Conservation (phyloP, 2,797 vertebrate species). For the Brachyrhaphis roseni region DNA sequence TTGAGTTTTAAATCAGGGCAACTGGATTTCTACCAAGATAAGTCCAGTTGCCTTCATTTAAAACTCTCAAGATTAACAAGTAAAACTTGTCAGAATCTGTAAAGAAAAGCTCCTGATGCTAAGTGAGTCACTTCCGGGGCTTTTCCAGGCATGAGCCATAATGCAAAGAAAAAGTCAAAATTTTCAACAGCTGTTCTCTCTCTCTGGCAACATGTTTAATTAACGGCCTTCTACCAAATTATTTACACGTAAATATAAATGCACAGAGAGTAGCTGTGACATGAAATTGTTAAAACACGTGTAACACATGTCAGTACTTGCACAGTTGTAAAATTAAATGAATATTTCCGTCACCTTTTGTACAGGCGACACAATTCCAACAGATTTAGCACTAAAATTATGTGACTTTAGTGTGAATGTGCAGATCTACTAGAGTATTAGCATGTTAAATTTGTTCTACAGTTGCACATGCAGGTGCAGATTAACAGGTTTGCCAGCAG, state of each 20-base stretch:
- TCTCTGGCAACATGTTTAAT: background rate
- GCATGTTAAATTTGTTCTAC: conserved; percentile 52
- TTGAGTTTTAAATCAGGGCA: background rate
- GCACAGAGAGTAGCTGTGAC: conserved; percentile 43
- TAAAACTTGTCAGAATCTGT: conserved; percentile 24
- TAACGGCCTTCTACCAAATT: conserved; percentile 35
- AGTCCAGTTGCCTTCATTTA: background rate
- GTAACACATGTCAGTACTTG: conserved; percentile 44
- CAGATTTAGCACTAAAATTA: conserved; percentile 34
- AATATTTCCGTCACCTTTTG: conserved; percentile 39
- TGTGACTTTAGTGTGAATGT: conserved; percentile 21
- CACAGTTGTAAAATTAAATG: conserved; percentile 34
- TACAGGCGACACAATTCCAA: conserved; percentile 30
- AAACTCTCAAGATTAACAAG: background rate
- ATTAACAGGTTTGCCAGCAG: conserved; percentile 47
- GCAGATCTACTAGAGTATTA: conserved; percentile 43
- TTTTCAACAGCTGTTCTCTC: conserved; percentile 28
- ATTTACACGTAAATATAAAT: conserved; percentile 62
- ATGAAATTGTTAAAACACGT: conserved; percentile 37
- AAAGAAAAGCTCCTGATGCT: conserved; percentile 59
- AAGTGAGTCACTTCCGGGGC: background rate
- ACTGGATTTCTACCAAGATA: background rate
- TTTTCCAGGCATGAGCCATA: background rate
- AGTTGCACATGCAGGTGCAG: conserved; percentile 40
- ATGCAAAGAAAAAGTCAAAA: background rate